A percentile compares a stretch with the other conserved stretches of the same genome.
Evolutionary conservation across 2,797 vertebrate species (phyloP).

Genomic region (Carcharodon carcharias): DNA sequence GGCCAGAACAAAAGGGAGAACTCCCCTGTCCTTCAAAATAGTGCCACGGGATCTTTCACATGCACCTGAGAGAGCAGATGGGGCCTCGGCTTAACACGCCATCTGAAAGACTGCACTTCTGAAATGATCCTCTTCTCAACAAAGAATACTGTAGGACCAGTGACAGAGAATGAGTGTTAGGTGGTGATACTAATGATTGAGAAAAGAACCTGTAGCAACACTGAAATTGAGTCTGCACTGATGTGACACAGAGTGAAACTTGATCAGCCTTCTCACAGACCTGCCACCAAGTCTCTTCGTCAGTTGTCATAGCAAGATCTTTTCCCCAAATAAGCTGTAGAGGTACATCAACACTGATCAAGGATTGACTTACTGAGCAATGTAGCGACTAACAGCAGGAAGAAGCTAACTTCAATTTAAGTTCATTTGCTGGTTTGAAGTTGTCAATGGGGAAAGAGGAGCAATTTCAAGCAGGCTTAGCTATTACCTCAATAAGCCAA

Average conservation of each 20-base stretch:
- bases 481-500: neutral
- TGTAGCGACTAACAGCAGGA: neutral
- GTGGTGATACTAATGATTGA: neutral
- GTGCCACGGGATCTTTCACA: no score
- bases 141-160: neutral
- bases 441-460: neutral
- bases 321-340: neutral
- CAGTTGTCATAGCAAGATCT: neutral
- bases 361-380: neutral
- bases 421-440: neutral
- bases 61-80: neutral
- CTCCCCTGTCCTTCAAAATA: neutral
- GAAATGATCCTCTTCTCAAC: neutral
- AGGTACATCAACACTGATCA: neutral
- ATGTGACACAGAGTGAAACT: neutral
- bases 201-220: neutral
- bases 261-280: neutral
- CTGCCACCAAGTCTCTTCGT: neutral
- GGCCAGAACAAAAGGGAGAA: neutral
- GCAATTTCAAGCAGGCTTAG: neutral
- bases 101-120: neutral
- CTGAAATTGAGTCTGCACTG: neutral
- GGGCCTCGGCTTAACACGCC: neutral
- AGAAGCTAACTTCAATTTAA: neutral
- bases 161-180: neutral